Evolutionary conservation across 2,113 vertebrate genomes (phyloP).

Genomic region (Entosphenus tridentatus): DNA sequence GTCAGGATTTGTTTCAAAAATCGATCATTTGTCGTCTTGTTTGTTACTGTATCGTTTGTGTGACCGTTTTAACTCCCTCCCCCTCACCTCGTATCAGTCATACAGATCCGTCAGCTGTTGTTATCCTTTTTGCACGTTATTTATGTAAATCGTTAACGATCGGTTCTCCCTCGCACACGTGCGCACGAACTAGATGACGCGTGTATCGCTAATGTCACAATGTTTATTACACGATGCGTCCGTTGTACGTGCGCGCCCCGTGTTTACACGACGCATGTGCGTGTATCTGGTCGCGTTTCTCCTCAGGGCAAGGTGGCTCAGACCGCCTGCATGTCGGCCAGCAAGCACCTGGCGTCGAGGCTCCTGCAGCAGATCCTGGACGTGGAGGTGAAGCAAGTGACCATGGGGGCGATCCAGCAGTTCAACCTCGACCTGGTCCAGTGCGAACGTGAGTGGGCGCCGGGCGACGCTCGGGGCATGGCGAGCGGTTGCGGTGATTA

Average conservation of each 20-base stretch:
- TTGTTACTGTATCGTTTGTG: no score
- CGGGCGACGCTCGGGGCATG: no score
- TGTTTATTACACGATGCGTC: background rate
- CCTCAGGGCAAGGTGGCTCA: slow-evolving; percentile 80
- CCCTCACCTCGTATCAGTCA: no score
- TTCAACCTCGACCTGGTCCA: slow-evolving; percentile 71
- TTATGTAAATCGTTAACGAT: no score
- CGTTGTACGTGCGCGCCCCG: no score
- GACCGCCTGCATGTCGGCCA: slow-evolving; percentile 93
- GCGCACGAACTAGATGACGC: background rate
- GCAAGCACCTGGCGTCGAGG: slow-evolving; percentile 76
- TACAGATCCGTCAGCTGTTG: no score
- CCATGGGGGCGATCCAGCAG: slow-evolving; percentile 71
- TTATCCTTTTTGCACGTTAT: no score
- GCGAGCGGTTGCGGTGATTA: no score
- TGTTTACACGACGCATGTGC: background rate
- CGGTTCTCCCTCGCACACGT: background rate
- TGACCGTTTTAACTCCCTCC: no score
- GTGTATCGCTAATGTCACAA: background rate
- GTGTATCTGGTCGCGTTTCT: background rate
- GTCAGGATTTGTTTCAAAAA: no score
- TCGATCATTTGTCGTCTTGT: no score
- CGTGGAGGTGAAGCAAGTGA: slow-evolving; percentile 63
- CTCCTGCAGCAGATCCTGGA: slow-evolving; percentile 71
- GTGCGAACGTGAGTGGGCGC: slow-evolving; percentile 55